phyloP scores from a whole-genome alignment of 2,888 invertebrate species.

The Gnatocerus cornutus region DNA sequence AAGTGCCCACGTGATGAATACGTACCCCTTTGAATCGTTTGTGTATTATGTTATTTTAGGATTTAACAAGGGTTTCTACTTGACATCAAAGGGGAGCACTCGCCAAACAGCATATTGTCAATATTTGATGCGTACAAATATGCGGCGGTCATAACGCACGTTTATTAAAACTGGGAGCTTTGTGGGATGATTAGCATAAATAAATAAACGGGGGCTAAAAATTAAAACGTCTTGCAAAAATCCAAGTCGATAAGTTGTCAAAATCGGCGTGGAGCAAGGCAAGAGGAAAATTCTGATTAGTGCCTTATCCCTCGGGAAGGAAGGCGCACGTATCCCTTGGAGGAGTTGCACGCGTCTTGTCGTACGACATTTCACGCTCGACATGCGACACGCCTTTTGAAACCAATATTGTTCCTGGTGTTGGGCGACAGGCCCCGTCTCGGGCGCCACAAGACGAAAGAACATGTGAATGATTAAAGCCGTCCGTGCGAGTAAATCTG shows the following conservation, averaged over 20 bases:
- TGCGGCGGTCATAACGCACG: conserved; percentile 21
- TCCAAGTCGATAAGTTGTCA: too few relatives aligned
- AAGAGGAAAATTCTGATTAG: conserved; percentile 42
- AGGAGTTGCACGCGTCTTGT: conserved; percentile 59
- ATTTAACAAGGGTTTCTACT: conserved; percentile 66
- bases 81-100: conserved; percentile 64
- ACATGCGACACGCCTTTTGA: conserved; percentile 63
- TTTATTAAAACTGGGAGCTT: conserved; percentile 23
- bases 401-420: conserved; percentile 65
- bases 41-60: conserved; percentile 67
- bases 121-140: conserved; percentile 49
- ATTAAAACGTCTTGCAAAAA: too few relatives aligned
- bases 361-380: conserved; percentile 65
- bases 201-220: conserved; percentile 8
- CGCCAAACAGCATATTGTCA: conserved; percentile 57
- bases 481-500: conserved; percentile 27
- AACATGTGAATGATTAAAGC: conserved; percentile 36
- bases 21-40: conserved; percentile 56
- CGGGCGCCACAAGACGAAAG: conserved; percentile 7
- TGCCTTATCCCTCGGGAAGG: conserved; percentile 23
- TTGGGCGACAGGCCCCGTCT: conserved; percentile 37
- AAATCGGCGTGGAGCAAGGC: not conserved
- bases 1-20: conserved; percentile 64
- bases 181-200: conserved; percentile 31
- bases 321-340: conserved; percentile 26